These are phyloP conservation scores for Pandemis heparana DNA, from an alignment of 2,888 invertebrate genomes.

Conservation along the genomic window DNA sequence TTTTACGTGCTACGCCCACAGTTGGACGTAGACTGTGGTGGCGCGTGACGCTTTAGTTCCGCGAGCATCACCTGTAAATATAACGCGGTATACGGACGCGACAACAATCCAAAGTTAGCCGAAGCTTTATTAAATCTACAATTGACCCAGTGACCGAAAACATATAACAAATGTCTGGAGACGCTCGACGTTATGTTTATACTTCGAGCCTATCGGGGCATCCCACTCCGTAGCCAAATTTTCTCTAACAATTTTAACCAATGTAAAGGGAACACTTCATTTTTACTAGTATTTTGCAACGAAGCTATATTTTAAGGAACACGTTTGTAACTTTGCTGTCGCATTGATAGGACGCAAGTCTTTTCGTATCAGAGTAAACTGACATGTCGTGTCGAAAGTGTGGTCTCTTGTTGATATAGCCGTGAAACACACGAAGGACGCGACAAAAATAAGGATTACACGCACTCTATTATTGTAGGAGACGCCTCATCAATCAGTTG, in stretches of 20 bases:
- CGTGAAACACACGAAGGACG: slow-evolving; percentile 49
- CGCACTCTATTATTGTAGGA: slow-evolving; percentile 63
- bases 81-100: slow-evolving; percentile 49
- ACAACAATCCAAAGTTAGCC: neutral
- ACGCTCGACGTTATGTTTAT: neutral
- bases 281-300: neutral
- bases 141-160: neutral
- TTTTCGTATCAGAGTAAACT: neutral
- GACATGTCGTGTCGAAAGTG: neutral
- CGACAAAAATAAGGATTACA: slow-evolving; percentile 63
- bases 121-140: neutral
- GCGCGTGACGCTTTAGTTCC: slow-evolving; percentile 44
- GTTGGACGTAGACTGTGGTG: slow-evolving; percentile 18
- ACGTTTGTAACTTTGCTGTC: neutral
- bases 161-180: neutral
- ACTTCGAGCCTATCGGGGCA: neutral
- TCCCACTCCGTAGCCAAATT: neutral
- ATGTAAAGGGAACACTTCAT: neutral
- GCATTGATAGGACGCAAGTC: neutral
- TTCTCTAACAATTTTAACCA: neutral
- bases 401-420: neutral
- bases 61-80: slow-evolving; percentile 77
- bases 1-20: slow-evolving; percentile 70
- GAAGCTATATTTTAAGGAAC: neutral
- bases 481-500: slow-evolving; percentile 71